Base-by-base conservation (phyloP, 2,797 vertebrate genomes). In the Phoxinus dragarum region DNA sequence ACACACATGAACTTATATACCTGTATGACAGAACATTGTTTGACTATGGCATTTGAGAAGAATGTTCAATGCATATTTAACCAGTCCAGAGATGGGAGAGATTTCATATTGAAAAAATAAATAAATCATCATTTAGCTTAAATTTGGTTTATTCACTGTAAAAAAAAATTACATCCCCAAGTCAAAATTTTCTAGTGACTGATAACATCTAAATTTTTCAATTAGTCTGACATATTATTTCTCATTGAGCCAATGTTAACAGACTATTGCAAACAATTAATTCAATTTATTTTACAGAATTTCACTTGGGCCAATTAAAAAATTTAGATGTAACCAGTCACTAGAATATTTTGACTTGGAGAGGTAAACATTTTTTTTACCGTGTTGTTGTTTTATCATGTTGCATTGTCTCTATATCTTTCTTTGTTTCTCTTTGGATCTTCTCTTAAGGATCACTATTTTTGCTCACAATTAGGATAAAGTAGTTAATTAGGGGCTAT, bases 21-120 rank as follows among this genome's bases (percentile, higher is more conserved):
- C 64, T 86, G 80, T 84, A 89, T 68, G 16, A 49, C 38, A 80
- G 67, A 76, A 80, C 47, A 85, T 86, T 83, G 88, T 88, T 81
- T 42, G 79, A 67, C 21, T 34, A 19, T n/a, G 59, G 42, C 34
- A 54, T 85, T 66, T 82, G 81, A 81, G 85, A 69, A 88, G 71
- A 52, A 49, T 36, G 77, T 72, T 79, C 75, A 88, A 89, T 94
- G 83, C 89, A 93, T 91, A 90, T 91, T 93, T 91, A 91, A 92
- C 86, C 80, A 80, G 67, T 76, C 72, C 34, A 44, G 47, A 84
- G 81, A 90, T 78, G 81, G 86, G 89, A 85, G 11, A 47, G 42
- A 68, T 52, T 52, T 40, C 40, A 56, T 61, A 19, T 5, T 14
- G 23, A 77, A 14, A 14, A 59, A 59, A 59, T 59, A 77, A 10